These are phyloP conservation scores for Caradrina clavipalpis DNA, from an alignment of 2,888 invertebrate species.

Conservation along the genomic window DNA sequence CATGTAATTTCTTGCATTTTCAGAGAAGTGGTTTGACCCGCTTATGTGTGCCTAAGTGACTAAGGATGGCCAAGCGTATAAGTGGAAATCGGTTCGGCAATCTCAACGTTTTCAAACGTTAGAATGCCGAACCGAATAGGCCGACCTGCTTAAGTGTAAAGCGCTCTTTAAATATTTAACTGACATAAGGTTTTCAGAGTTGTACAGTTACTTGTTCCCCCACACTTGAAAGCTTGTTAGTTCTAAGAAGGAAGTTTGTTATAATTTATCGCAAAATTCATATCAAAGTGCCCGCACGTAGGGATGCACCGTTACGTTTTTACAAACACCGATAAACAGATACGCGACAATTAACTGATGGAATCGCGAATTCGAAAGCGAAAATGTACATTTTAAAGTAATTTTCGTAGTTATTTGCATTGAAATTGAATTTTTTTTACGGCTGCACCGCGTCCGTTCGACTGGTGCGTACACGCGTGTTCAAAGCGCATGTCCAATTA, in stretches of 20 bases:
- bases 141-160: too few species aligned
- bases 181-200: neutral
- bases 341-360: slow-evolving; percentile 81
- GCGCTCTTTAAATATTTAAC: too few species aligned
- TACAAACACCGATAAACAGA: slow-evolving; percentile 74
- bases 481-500: slow-evolving; percentile 84
- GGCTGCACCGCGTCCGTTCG: slow-evolving; percentile 68
- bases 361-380: slow-evolving; percentile 80
- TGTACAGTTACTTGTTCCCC: slow-evolving; percentile 7
- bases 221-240: slow-evolving; percentile 41
- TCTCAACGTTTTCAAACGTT: too few species aligned
- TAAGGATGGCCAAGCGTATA: too few species aligned
- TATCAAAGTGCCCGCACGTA: slow-evolving; percentile 64
- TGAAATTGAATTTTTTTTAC: slow-evolving; percentile 82
- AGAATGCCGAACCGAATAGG: too few species aligned
- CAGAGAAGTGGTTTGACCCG: too few species aligned
- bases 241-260: slow-evolving; percentile 60
- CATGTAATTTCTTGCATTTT: too few species aligned
- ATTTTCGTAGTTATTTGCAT: slow-evolving; percentile 86
- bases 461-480: slow-evolving; percentile 85
- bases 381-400: slow-evolving; percentile 78
- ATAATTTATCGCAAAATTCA: slow-evolving; percentile 75
- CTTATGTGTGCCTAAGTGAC: too few species aligned
- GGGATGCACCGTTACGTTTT: slow-evolving; percentile 87
- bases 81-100: too few species aligned